phyloP scores from a whole-genome alignment of 2,888 invertebrate genomes.

The Trissolcus japonicus region DNA sequence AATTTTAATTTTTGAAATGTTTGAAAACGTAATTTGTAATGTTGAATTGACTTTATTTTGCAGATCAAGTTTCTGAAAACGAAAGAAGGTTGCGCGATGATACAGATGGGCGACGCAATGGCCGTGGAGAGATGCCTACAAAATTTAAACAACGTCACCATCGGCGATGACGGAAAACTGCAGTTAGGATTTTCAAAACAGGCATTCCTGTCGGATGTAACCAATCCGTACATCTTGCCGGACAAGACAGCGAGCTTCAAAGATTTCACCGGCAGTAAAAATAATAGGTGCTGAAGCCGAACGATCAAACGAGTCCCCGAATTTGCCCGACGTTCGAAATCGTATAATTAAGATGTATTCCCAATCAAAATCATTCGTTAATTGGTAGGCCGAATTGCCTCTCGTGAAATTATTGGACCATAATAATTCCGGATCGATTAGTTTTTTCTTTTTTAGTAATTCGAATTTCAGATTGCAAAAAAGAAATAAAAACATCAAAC shows the following conservation, averaged over 20 bases:
- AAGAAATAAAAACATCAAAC: neutral
- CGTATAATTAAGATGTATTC: no score
- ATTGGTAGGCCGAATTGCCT: no score
- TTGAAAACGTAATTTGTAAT: no score
- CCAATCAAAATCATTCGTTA: no score
- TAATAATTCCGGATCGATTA: no score
- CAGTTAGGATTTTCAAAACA: slow-evolving; percentile 93
- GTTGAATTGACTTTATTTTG: no score
- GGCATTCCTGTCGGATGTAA: slow-evolving; percentile 95
- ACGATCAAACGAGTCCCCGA: neutral
- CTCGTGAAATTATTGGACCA: no score
- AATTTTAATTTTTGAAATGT: no score
- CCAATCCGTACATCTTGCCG: slow-evolving; percentile 95
- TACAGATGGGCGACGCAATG: slow-evolving; percentile 97
- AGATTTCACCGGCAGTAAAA: slow-evolving; percentile 96
- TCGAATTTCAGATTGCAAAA: neutral
- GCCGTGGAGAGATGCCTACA: slow-evolving; percentile 96
- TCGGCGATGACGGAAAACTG: slow-evolving; percentile 84
- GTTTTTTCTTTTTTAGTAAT: neutral
- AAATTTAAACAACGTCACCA: slow-evolving; percentile 94
- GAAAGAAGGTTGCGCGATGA: slow-evolving; percentile 99
- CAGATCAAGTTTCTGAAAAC: slow-evolving; percentile 96
- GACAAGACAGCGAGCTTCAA: slow-evolving; percentile 98
- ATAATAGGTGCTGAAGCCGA: slow-evolving; percentile 81
- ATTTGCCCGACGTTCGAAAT: no score